Percentiles rank a stretch among this genome's conserved stretches.
Evolutionary conservation across 2,888 invertebrate species (phyloP).

Genomic region (Apocheima hispidaria): DNA sequence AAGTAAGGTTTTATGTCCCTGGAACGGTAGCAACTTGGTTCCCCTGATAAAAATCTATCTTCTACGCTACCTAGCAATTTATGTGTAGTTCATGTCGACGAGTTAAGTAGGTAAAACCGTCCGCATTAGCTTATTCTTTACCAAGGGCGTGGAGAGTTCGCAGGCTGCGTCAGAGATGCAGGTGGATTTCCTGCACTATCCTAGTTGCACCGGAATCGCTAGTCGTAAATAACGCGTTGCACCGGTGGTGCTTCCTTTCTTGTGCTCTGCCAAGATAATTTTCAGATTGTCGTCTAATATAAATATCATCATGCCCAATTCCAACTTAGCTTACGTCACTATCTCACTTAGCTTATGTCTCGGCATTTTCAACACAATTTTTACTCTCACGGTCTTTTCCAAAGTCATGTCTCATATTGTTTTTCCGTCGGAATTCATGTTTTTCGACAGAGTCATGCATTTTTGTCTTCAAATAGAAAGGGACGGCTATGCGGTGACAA

Average conservation of each 20-base stretch:
- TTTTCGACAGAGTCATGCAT: conserved; percentile 46
- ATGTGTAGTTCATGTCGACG: conserved; percentile 36
- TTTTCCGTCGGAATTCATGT: conserved; percentile 42
- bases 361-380: conserved; percentile 38
- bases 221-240: conserved; percentile 79
- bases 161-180: conserved; percentile 49
- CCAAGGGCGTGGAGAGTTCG: conserved; percentile 45
- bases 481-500: conserved; percentile 47
- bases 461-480: conserved; percentile 36
- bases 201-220: conserved; percentile 71
- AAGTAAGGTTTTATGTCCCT: conserved; percentile 85
- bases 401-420: conserved; percentile 47
- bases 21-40: conserved; percentile 77
- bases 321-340: conserved; percentile 8
- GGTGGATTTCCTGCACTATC: conserved; percentile 71
- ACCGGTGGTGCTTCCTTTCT: conserved; percentile 73
- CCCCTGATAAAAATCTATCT: conserved; percentile 77
- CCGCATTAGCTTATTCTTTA: conserved; percentile 32
- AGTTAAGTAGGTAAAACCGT: conserved; percentile 24
- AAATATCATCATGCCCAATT: conserved; percentile 30
- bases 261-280: conserved; percentile 62
- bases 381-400: conserved; percentile 34
- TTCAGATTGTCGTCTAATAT: conserved; percentile 57
- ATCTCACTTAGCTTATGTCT: conserved; percentile 25
- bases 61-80: conserved; percentile 55